These are phyloP conservation scores for Goniozus legneri DNA, from an alignment of 1,140 invertebrate species.

Conservation along the genomic window DNA sequence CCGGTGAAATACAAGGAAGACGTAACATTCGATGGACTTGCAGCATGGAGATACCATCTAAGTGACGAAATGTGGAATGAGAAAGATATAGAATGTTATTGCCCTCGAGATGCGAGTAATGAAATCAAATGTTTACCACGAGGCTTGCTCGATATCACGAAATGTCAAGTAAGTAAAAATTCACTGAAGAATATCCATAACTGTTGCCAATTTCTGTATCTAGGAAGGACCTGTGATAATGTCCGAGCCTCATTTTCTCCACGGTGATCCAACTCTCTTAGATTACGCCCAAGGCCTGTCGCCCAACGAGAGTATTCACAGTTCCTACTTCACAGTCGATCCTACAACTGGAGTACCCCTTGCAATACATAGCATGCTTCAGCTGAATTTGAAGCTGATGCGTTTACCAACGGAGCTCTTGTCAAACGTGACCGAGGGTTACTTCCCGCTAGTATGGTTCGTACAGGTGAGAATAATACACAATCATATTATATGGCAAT, in stretches of 20 bases:
- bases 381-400: conserved; percentile 20
- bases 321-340: conserved; percentile 21
- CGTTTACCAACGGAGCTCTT: conserved; percentile 10
- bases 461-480: conserved; percentile 20
- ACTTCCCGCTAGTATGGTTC: conserved; percentile 27
- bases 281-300: conserved; percentile 19
- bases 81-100: conserved; percentile 21
- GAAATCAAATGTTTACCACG: conserved; percentile 12
- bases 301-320: conserved; percentile 22
- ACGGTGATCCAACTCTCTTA: conserved; percentile 19
- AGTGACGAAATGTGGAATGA: conserved; percentile 8
- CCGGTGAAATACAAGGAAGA: conserved; percentile 8
- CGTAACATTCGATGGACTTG: conserved; percentile 11
- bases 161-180: conserved; percentile 24
- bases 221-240: conserved; percentile 21
- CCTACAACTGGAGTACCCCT: conserved; percentile 26
- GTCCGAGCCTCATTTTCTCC: conserved; percentile 33
- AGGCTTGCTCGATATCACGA: conserved; percentile 23
- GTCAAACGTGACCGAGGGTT: conserved; percentile 24
- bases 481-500: too few relatives aligned
- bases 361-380: conserved; percentile 18
- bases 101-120: conserved; percentile 11
- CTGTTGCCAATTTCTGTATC: background rate
- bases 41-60: conserved; percentile 14
- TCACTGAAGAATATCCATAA: background rate